Evolutionary conservation across 2,888 invertebrate genomes (phyloP).

Genomic region (Saturnia pavonia): DNA sequence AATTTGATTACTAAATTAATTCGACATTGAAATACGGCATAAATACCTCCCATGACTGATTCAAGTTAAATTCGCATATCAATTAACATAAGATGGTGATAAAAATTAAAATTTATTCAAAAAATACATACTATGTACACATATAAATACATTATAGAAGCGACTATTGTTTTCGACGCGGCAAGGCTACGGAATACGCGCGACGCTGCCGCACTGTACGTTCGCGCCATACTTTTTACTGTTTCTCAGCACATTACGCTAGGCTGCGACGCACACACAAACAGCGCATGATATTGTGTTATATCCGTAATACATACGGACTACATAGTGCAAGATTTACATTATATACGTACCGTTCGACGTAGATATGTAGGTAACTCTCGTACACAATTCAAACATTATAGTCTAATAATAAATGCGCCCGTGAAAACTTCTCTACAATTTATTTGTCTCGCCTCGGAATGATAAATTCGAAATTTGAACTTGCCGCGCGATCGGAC

Average conservation of each 20-base stretch:
- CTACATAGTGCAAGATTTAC: constrained; percentile 74
- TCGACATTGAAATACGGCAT: neutral
- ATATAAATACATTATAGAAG: constrained; percentile 38
- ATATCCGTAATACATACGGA: constrained; percentile 53
- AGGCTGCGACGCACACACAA: constrained; percentile 54
- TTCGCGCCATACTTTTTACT: constrained; percentile 83
- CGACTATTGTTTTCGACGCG: constrained; percentile 76
- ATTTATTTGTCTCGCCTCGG: constrained; percentile 26
- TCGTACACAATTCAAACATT: constrained; percentile 75
- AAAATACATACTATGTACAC: constrained; percentile 40
- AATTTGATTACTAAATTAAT: neutral
- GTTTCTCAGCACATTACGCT: constrained; percentile 81
- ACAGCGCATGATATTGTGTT: constrained; percentile 63
- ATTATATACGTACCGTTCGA: constrained; percentile 74
- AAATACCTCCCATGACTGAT: neutral
- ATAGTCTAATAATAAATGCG: constrained; percentile 73
- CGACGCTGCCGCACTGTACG: constrained; percentile 74
- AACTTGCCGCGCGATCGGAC: constrained; percentile 34
- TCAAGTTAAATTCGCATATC: constrained; percentile 8
- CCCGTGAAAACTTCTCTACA: constrained; percentile 54
- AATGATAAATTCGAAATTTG: constrained; percentile 37
- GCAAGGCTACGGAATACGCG: constrained; percentile 70
- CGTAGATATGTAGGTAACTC: constrained; percentile 68
- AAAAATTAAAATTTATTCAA: constrained; percentile 45
- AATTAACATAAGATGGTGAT: constrained; percentile 20